phyloP scores from a whole-genome alignment of 1,140 invertebrate species.

The Apocrypta bakeri region DNA sequence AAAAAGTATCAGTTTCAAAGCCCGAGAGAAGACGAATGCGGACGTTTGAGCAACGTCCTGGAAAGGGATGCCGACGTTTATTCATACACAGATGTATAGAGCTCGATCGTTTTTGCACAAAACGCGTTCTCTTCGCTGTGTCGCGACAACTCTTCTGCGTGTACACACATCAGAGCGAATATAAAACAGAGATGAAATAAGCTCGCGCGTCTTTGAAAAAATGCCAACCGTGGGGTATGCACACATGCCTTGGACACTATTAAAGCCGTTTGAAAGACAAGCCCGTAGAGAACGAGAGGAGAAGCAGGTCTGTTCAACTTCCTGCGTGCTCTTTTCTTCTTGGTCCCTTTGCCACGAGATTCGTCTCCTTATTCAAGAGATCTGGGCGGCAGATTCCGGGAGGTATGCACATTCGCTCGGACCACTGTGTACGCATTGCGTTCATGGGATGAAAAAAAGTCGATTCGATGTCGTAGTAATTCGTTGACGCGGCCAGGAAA shows the following conservation, averaged over 20 bases:
- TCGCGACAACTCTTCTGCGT: constrained; percentile 6
- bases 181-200: constrained; percentile 20
- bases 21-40: too few relatives aligned
- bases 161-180: too few relatives aligned
- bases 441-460: background rate
- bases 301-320: constrained; percentile 64
- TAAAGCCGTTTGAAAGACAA: background rate
- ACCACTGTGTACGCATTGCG: constrained; percentile 12
- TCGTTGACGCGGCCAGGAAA: background rate
- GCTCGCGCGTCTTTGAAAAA: constrained; percentile 57
- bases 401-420: background rate
- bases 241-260: constrained; percentile 52
- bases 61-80: background rate
- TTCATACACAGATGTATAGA: background rate
- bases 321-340: constrained; percentile 51
- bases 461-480: constrained; percentile 46
- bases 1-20: constrained; percentile 50
- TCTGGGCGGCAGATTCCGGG: constrained; percentile 23
- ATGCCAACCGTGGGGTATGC: constrained; percentile 58
- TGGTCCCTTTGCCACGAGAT: constrained; percentile 25
- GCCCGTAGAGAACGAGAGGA: constrained; percentile 43
- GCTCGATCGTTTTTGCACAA: constrained; percentile 37
- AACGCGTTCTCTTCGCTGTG: background rate
- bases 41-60: background rate
- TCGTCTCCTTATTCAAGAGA: constrained; percentile 50